Evolutionary conservation across 2,113 vertebrate genomes (phyloP).

Genomic region (Poeciliopsis turrubarensis): DNA sequence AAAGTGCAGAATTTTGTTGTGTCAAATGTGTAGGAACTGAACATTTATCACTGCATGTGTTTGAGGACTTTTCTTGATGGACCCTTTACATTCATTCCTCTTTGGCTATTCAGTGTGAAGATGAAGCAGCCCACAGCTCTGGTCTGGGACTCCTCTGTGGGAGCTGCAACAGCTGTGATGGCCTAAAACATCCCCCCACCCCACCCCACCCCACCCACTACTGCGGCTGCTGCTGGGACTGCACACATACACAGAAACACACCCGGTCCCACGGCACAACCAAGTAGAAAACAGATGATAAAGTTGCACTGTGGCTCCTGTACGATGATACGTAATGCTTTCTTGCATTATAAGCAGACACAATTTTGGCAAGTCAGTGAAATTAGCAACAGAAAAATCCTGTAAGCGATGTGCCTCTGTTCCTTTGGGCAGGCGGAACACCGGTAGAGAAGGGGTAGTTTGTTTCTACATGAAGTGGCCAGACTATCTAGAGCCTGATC

Average conservation of each 20-base stretch:
- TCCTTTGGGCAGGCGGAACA: constrained; percentile 13
- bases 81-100: not conserved
- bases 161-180: constrained; percentile 67
- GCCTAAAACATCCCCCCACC: constrained; percentile 53
- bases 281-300: constrained; percentile 3
- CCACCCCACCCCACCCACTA: constrained; percentile 34
- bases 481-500: constrained; percentile 28
- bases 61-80: constrained; percentile 28
- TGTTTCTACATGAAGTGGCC: constrained; percentile 6
- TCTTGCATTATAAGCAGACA: constrained; percentile 16
- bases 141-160: constrained; percentile 50
- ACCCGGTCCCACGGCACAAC: constrained; percentile 9
- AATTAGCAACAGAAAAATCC: not conserved
- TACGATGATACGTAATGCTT: constrained; percentile 15
- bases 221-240: not conserved
- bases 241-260: constrained; percentile 21
- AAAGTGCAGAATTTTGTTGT: too few relatives aligned
- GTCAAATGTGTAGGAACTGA: not conserved
- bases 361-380: not conserved
- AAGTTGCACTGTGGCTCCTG: constrained; percentile 7
- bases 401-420: constrained; percentile 26
- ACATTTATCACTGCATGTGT: constrained; percentile 2
- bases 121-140: constrained; percentile 35
- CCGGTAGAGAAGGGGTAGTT: not conserved
- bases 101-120: constrained; percentile 45